Conservation (phyloP, 2,888 invertebrate genomes). For the Bugulina stolonifera region DNA sequence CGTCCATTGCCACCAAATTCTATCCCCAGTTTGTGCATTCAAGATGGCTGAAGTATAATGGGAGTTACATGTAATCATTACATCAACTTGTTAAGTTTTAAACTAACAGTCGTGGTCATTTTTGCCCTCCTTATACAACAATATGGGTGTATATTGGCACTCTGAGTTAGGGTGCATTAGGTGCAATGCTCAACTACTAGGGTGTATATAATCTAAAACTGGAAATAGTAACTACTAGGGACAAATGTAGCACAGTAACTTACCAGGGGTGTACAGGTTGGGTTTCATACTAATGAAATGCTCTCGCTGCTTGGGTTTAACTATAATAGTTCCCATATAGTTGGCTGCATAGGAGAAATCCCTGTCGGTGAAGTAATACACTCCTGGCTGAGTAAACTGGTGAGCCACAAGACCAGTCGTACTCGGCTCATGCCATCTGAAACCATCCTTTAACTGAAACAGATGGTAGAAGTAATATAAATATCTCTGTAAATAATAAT, state of each 20-base stretch:
- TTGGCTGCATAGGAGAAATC: constrained; percentile 50
- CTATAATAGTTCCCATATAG: constrained; percentile 52
- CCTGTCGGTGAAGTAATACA: constrained; percentile 52
- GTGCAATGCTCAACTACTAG: no score
- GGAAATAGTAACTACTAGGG: no score
- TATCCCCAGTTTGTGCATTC: constrained; percentile 47
- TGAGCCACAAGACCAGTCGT: constrained; percentile 49
- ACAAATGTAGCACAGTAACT: no score
- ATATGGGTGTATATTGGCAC: no score
- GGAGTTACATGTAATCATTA: no score
- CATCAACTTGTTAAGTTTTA: no score
- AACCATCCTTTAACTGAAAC: background rate
- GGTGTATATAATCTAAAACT: no score
- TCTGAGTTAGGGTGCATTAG: no score
- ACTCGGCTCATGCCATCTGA: constrained; percentile 31
- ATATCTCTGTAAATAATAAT: background rate
- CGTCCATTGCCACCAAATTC: constrained; percentile 52
- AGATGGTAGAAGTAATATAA: no score
- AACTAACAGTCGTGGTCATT: no score
- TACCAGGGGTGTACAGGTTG: constrained; percentile 49
- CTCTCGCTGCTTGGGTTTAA: constrained; percentile 50
- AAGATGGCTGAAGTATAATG: constrained; percentile 48
- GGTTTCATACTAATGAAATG: constrained; percentile 45
- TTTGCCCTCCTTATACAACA: no score
- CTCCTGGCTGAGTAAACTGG: constrained; percentile 49